Evolutionary conservation across 2,113 vertebrate genomes (phyloP), one percentile per base, ranked within the genome.

Genomic region (Alligator sinensis): DNA sequence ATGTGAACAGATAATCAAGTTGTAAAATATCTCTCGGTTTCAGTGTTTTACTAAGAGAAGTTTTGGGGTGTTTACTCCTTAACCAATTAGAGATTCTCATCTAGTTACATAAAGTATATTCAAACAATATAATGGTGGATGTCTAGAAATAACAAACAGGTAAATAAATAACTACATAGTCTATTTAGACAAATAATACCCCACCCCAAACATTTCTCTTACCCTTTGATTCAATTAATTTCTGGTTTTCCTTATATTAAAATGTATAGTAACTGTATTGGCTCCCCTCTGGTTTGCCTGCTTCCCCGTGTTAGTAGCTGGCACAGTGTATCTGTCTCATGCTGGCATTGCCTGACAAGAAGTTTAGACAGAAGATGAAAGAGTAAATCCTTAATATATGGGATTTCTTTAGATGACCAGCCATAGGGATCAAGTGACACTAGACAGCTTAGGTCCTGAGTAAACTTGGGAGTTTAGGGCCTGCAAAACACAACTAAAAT

Each of bases 391-490:
- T 59, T 25, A 47, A 9, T 25, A 88, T 84, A 88, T 74, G 59
- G 21, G 2, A 79, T 10, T 92, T 81, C 30, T 64, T 9, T 82
- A 17, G 54, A 4, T 90, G 54, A 95, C 47, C 47, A 91, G n/a
- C 72, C 25, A 54, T 17, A 19, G 8, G 11, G 59, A 74, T 84
- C 85, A 90, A 74, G 25, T 13, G 34, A 94, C 34, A 68, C 14
- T 78, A 60, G 82, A 74, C 47, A 82, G 59, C 10, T 87, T 28
- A 55, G 55, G 19, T 92, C 30, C 77, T 63, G 60, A 66, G 90
- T 81, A 88, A 95, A 79, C 57, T 84, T 2, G 21, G 21, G 13
- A 95, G 59, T 28, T 96, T 91, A 91, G 93, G 88, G 62, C 79
- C 88, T 79, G 77, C 81, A 77, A 83, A n/a, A 57, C 27, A 88